A percentile compares a stretch with the other conserved stretches of the same genome.
Evolutionary conservation across 2,888 invertebrate genomes (phyloP).

Genomic region (Sinopyrophorus schimmeli): DNA sequence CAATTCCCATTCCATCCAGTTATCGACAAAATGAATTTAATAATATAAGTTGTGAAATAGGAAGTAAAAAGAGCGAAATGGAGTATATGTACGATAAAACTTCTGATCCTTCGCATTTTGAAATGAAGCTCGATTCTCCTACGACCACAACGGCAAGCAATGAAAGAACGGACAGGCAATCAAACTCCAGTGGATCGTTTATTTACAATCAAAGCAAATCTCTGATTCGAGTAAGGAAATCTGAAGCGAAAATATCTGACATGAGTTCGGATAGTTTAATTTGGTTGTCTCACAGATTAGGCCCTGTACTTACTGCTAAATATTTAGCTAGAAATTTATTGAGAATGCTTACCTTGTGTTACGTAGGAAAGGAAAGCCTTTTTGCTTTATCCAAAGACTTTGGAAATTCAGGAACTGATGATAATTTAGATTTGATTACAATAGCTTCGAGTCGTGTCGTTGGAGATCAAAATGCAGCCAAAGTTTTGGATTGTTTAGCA

Average conservation of each 20-base stretch:
- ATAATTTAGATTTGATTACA: slow-evolving; percentile 61
- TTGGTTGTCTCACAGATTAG: slow-evolving; percentile 91
- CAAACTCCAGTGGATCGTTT: slow-evolving; percentile 27
- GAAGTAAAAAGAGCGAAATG: slow-evolving; percentile 62
- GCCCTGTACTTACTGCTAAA: slow-evolving; percentile 91
- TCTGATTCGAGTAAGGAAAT: slow-evolving; percentile 25
- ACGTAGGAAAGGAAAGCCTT: slow-evolving; percentile 81
- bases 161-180: slow-evolving; percentile 20
- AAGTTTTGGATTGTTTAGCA: slow-evolving; percentile 89
- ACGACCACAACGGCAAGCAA: slow-evolving; percentile 7
- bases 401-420: slow-evolving; percentile 48
- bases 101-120: slow-evolving; percentile 28
- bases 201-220: slow-evolving; percentile 5
- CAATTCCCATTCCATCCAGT: slow-evolving; percentile 70
- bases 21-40: slow-evolving; percentile 59
- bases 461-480: slow-evolving; percentile 80
- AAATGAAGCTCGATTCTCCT: slow-evolving; percentile 24
- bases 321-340: slow-evolving; percentile 89
- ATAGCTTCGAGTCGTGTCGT: slow-evolving; percentile 68
- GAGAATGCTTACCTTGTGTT: slow-evolving; percentile 92
- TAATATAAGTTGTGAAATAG: slow-evolving; percentile 66
- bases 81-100: slow-evolving; percentile 43
- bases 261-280: slow-evolving; percentile 86
- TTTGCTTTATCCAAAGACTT: slow-evolving; percentile 54
- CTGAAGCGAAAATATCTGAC: slow-evolving; percentile 70